phyloP scores from a whole-genome alignment of 2,113 vertebrate species.

The Stomatorhinus ivindoensis region DNA sequence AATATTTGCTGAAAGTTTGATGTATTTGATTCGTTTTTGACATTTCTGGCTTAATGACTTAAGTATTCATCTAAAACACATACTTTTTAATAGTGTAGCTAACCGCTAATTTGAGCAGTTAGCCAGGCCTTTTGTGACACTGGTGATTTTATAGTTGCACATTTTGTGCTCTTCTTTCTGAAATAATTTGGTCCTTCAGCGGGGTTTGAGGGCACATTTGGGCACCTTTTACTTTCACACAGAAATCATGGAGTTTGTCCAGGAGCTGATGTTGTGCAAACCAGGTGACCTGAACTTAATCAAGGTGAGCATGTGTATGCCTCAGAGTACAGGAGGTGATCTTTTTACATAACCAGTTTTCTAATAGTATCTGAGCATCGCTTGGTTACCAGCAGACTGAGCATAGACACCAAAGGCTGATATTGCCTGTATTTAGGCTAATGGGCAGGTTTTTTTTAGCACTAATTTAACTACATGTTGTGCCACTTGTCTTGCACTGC shows the following conservation, averaged over 20 bases:
- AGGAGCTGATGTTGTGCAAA: constrained; percentile 68
- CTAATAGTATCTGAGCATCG: background rate
- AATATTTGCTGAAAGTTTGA: too few relatives aligned
- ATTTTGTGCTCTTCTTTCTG: background rate
- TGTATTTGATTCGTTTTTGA: background rate
- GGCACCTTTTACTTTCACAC: constrained; percentile 17
- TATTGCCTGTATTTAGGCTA: background rate
- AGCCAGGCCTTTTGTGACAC: background rate
- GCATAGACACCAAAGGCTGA: background rate
- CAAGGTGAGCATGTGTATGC: constrained; percentile 50
- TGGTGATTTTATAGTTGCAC: background rate
- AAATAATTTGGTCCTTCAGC: background rate
- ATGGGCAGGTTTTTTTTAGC: background rate
- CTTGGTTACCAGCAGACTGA: background rate
- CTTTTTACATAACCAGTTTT: background rate
- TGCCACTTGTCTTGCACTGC: background rate
- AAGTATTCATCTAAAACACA: too few relatives aligned
- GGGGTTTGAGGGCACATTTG: background rate
- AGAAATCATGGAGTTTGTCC: constrained; percentile 66
- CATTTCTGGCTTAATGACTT: background rate
- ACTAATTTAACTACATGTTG: background rate
- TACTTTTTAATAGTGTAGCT: background rate
- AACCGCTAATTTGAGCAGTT: background rate
- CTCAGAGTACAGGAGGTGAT: background rate
- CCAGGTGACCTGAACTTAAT: constrained; percentile 64